phyloP scores from a whole-genome alignment of 2,113 vertebrate genomes.

The Gallinago undulata region DNA sequence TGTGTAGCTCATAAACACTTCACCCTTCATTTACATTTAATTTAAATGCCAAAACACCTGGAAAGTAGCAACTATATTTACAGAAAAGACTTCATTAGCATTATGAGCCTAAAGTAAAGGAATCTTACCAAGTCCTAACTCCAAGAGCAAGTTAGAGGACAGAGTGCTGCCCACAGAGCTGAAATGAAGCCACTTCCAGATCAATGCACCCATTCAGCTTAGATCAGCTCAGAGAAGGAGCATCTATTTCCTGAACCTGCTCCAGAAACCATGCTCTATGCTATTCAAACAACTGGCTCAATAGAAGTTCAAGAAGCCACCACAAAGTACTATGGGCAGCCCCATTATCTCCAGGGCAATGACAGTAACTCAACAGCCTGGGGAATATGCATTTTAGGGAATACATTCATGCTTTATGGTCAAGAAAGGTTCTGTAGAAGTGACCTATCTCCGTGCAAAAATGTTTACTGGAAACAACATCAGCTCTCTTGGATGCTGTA shows the following conservation, averaged over 20 bases:
- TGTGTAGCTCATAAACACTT: not conserved
- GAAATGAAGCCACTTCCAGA: not conserved
- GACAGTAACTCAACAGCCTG: not conserved
- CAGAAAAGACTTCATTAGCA: not conserved
- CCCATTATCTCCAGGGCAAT: not conserved
- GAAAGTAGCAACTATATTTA: not conserved
- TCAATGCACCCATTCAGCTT: not conserved
- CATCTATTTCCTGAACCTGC: not conserved
- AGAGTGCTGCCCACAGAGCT: not conserved
- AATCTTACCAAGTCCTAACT: not conserved
- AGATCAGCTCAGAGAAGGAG: not conserved
- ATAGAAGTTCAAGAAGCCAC: not conserved
- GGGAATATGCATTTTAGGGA: fast-evolving
- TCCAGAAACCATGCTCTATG: not conserved
- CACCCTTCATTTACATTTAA: not conserved
- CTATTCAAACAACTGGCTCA: not conserved
- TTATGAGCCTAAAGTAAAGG: not conserved
- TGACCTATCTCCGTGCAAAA: not conserved
- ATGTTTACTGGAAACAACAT: not conserved
- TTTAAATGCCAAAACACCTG: not conserved
- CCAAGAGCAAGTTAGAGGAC: not conserved
- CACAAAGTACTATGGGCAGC: not conserved
- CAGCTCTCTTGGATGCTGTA: not conserved
- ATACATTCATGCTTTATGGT: not conserved
- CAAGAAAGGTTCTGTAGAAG: not conserved